Base-by-base conservation (phyloP, 2,797 vertebrate species). In the Tarsius wallacei region DNA sequence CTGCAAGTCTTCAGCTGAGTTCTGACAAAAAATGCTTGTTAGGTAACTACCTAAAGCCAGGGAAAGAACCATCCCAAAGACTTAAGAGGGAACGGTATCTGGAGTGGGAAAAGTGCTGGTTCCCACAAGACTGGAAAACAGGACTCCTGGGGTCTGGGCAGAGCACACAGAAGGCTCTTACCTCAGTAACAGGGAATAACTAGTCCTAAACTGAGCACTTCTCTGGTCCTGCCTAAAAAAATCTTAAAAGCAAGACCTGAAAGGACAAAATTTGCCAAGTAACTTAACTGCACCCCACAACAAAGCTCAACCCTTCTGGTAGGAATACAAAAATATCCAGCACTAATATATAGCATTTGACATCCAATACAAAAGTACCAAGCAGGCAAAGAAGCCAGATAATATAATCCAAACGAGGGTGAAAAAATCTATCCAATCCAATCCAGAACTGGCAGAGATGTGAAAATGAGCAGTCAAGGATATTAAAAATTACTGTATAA, bases 311-410 rank as follows among this genome's bases (percentile, higher is more conserved):
- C n/a, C 57, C 31, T 81, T 93, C 81, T 71, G 66, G 59, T 5
- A 95, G 31, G 24, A 88, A 93, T 55, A 78, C 26, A 88, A 74
- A 83, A 93, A 84, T 21, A 88, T 31, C 49, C 24, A 78, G 26
- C 13, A 90, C 26, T 22, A 88, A 59, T 70, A 84, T 14, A 86
- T 15, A 82, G 17, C 36, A 10, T 68, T 81, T 70, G 49, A 8
- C 17, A 93, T 26, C 55, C 36, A 82, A 26, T 70, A 5, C 73
- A 63, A 87, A 90, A 77, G 55, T 71, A 94, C 53, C 66, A 92
- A 53, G 47, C 33, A 78, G 10, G 15, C 21, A 53, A 90, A 74
- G 51, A 19, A 59, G 22, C 26, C 88, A 21, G n/a, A 81, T 83
- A 22, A 55, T 63, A 51, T 0, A 9, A 84, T 47, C 21, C n/a